Base-by-base conservation (phyloP, 2,888 invertebrate genomes). In the Abscondita cerata region DNA sequence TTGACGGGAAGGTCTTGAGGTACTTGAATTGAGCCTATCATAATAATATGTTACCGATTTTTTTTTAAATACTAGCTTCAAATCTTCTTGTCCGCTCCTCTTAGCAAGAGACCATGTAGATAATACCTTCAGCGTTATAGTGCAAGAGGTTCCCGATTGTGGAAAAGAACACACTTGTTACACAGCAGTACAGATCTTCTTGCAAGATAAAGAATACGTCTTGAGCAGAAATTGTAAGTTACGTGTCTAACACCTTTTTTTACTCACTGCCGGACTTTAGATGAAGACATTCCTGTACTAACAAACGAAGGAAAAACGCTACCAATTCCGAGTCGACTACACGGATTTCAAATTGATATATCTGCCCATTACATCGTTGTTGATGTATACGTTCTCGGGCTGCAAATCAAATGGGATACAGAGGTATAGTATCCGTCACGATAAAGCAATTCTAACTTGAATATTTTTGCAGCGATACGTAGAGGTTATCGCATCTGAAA, bases 361-460 rank as follows among this genome's bases (percentile, higher is more conserved):
- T 84, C 89, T 5, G 88, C 89, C 0, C 88, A 89, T 73, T 87
- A 87, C 70, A 84, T 93, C 1, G 80, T 89, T 12, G 83, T 93
- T 19, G 83, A 85, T 46, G 80, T 93, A 61, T 91, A 91, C 68
- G 81, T 86, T 0, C 77, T 87, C 1, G 92, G 91, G 0, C 78
- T 90, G 15, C 84, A 85, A 31, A 71, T 95, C 53, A 87, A 89
- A 67, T 96, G 95, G 95, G 92, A 95, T 75, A 85, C 86, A 8
- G 81, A 87, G 75, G 88, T 87, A 75, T 78, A 76, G 62, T 9
- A 50, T 25, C 1, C n/a, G n/a, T n/a, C n/a, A n/a, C n/a, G n/a
- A n/a, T n/a, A n/a, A n/a, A n/a, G n/a, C n/a, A n/a, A n/a, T n/a
- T n/a, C n/a, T n/a, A n/a, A n/a, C n/a, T n/a, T n/a, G n/a, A n/a